Base-by-base conservation (phyloP, 2,888 invertebrate species). In the Quadroppia sp. region DNA sequence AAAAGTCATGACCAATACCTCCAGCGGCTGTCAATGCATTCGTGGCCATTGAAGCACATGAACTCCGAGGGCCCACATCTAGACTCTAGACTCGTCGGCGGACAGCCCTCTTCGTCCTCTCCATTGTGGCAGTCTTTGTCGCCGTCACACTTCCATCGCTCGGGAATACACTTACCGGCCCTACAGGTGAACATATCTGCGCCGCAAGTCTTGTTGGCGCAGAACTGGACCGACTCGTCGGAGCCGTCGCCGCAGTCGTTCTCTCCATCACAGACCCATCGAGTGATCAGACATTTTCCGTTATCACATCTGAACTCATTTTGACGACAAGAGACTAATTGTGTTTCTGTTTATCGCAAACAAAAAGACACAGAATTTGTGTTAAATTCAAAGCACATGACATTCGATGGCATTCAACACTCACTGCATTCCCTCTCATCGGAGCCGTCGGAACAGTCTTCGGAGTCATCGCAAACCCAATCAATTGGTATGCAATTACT, bases 361-460 rank as follows among this genome's bases (percentile, higher is more conserved):
- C n/a, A n/a, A n/a, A n/a, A n/a, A n/a, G n/a, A n/a, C n/a, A n/a
- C n/a, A n/a, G n/a, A n/a, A n/a, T n/a, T n/a, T n/a, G n/a, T n/a
- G n/a, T n/a, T n/a, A n/a, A n/a, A n/a, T n/a, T n/a, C n/a, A n/a
- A n/a, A 7, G 25, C 23, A 23, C 25, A 56, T 7, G 25, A 23
- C 17, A n/a, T 50, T 50, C 20, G 36, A n/a, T 36, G 13, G 1
- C 13, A n/a, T 64, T 2, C 9, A 50, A 13, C 15, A 30, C 45
- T 70, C 6, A 45, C 50, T 71, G 50, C 71, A 71, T 3, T 23
- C 17, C 17, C 2, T 28, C n/a, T 95, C 94, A 83, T 94, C 94
- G 74, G 89, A 89, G 70, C 88, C 88, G 84, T 94, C 90, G 0
- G 87, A 85, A 80, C 95, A 95, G 81, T 95, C 94, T 72, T 71